Conservation (phyloP, 2,113 vertebrate genomes). For the Brevimyrus niger region DNA sequence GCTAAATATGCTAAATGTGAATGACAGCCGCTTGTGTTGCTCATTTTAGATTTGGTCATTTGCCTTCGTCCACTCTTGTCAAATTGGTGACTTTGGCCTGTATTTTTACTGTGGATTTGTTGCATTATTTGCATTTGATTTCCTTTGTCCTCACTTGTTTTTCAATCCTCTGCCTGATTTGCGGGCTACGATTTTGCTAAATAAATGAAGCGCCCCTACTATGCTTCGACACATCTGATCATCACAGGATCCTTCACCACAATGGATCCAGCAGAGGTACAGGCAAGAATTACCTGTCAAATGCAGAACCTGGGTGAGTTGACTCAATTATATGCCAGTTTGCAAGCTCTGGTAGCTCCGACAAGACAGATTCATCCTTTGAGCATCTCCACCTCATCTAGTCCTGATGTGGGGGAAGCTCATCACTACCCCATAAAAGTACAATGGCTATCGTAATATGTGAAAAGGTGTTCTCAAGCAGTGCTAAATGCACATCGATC, state of each 20-base stretch:
- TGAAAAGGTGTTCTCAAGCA: not conserved
- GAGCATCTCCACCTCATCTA: not conserved
- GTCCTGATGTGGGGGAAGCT: not conserved
- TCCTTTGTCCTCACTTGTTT: not conserved
- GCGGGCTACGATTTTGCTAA: not conserved
- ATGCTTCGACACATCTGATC: not conserved
- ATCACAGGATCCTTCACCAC: not conserved
- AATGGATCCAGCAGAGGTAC: not conserved
- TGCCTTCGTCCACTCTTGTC: not conserved
- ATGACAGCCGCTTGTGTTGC: not conserved
- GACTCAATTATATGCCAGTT: not conserved
- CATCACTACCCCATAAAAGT: not conserved
- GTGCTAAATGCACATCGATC: not conserved
- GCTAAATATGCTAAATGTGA: not conserved
- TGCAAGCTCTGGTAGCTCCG: not conserved
- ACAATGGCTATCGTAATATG: not conserved
- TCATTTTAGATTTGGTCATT: not conserved
- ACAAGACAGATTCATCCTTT: not conserved
- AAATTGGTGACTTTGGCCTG: not conserved
- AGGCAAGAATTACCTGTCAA: not conserved
- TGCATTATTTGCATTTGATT: not conserved
- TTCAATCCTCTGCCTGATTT: not conserved
- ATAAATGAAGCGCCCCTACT: not conserved
- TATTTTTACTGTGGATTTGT: not conserved
- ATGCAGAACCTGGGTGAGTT: not conserved